A percentile compares a stretch with the other conserved stretches of the same genome.
These are phyloP conservation scores for Cephus pygmeus DNA, from an alignment of 2,888 invertebrate species.

Conservation along the genomic window DNA sequence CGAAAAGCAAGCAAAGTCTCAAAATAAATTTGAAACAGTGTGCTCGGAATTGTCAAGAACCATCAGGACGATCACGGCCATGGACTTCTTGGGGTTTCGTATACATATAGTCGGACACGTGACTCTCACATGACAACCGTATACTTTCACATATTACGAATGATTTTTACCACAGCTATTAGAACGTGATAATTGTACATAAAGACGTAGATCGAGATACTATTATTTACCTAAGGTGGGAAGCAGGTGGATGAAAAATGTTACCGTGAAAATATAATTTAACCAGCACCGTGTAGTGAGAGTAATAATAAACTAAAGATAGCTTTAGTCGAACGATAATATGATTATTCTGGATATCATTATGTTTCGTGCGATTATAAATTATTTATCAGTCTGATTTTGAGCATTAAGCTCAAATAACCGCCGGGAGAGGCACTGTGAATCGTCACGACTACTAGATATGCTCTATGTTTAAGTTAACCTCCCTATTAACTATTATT, in stretches of 20 bases:
- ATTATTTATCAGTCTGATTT: not conserved
- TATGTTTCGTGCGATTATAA: not conserved
- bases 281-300: slow-evolving; percentile 61
- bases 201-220: slow-evolving; percentile 47
- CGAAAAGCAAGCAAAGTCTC: not conserved
- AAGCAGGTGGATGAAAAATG: slow-evolving; percentile 2
- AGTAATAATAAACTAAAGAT: slow-evolving; percentile 54
- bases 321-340: slow-evolving; percentile 50
- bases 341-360: slow-evolving; percentile 1
- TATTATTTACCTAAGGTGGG: slow-evolving; percentile 44
- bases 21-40: not conserved
- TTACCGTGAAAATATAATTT: slow-evolving; percentile 47
- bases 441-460: slow-evolving; percentile 16
- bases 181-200: slow-evolving; percentile 56
- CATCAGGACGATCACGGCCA: not conserved
- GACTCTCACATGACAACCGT: slow-evolving; percentile 6
- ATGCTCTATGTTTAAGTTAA: not conserved
- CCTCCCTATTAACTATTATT: not conserved
- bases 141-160: slow-evolving; percentile 25
- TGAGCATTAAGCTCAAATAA: not conserved
- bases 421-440: not conserved
- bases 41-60: not conserved
- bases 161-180: slow-evolving; percentile 51
- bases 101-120: not conserved
- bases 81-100: not conserved